phyloP scores from a whole-genome alignment of 1,140 invertebrate species.

The Drosophila pseudoananassae region DNA sequence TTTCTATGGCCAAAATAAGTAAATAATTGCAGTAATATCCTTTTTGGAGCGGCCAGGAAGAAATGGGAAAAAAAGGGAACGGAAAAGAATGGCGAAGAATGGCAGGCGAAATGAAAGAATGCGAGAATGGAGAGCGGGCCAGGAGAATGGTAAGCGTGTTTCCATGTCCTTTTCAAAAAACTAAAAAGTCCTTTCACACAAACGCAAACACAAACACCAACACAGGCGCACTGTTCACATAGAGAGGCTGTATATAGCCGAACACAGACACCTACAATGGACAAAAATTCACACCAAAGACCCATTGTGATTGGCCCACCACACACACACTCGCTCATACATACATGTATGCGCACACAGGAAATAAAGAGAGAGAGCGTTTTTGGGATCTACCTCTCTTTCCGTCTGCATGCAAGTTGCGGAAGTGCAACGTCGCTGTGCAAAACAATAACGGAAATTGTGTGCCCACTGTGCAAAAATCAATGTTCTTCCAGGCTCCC shows the following conservation, averaged over 20 bases:
- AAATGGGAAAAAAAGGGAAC: slow-evolving; percentile 32
- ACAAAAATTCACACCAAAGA: slow-evolving; percentile 81
- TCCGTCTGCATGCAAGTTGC: slow-evolving; percentile 45
- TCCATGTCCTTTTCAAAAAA: slow-evolving; percentile 80
- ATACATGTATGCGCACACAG: neutral
- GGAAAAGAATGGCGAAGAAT: slow-evolving; percentile 52
- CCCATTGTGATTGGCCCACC: slow-evolving; percentile 80
- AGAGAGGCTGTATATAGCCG: slow-evolving; percentile 70
- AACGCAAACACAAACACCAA: slow-evolving; percentile 31
- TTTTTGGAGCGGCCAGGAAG: slow-evolving; percentile 68
- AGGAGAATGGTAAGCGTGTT: slow-evolving; percentile 77
- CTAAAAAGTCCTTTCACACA: slow-evolving; percentile 78
- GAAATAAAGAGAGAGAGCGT: slow-evolving; percentile 9
- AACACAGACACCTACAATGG: slow-evolving; percentile 78
- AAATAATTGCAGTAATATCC: slow-evolving; percentile 82
- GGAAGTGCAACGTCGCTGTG: slow-evolving; percentile 74
- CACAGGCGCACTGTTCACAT: slow-evolving; percentile 41
- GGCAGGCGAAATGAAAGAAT: slow-evolving; percentile 68
- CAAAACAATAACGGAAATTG: slow-evolving; percentile 81
- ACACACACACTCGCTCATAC: slow-evolving; percentile 18
- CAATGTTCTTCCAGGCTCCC: slow-evolving; percentile 34
- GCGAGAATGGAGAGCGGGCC: slow-evolving; percentile 56
- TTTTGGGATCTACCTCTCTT: slow-evolving; percentile 17
- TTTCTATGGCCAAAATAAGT: slow-evolving; percentile 80
- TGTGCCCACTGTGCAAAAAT: slow-evolving; percentile 60